Evolutionary conservation across 2,888 invertebrate genomes (phyloP).

Genomic region (Endomychus coccineus): DNA sequence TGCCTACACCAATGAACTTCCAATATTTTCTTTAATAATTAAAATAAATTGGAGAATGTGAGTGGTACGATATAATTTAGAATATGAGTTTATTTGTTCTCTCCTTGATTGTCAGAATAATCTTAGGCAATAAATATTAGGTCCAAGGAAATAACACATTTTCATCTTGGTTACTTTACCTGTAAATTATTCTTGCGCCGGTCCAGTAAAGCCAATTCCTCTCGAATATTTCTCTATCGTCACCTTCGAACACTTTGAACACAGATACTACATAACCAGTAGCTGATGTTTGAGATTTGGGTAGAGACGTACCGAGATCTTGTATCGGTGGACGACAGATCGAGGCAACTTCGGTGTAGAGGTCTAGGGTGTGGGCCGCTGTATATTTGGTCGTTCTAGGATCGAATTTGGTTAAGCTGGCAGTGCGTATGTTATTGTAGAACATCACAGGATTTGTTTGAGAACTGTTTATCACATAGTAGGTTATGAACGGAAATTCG

Average conservation of each 20-base stretch:
- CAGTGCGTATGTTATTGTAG: slow-evolving; percentile 76
- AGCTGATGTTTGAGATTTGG: slow-evolving; percentile 69
- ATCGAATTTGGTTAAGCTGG: slow-evolving; percentile 79
- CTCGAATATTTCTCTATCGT: slow-evolving; percentile 87
- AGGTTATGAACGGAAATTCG: slow-evolving; percentile 86
- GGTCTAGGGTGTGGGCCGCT: slow-evolving; percentile 78
- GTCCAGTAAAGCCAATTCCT: slow-evolving; percentile 95
- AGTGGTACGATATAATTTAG: too few relatives aligned
- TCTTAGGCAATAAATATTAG: too few relatives aligned
- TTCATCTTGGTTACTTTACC: slow-evolving; percentile 11
- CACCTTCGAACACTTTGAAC: slow-evolving; percentile 91
- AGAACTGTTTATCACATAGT: slow-evolving; percentile 82
- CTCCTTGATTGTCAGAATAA: too few relatives aligned
- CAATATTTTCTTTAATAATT: too few relatives aligned
- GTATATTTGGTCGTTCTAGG: slow-evolving; percentile 74
- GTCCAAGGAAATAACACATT: too few relatives aligned
- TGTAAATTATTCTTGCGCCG: slow-evolving; percentile 87
- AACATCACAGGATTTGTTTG: slow-evolving; percentile 80
- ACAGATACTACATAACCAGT: slow-evolving; percentile 90
- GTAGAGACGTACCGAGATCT: slow-evolving; percentile 66
- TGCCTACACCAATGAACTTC: too few relatives aligned
- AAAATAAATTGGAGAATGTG: too few relatives aligned
- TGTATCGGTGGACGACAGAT: slow-evolving; percentile 82
- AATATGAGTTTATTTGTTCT: too few relatives aligned
- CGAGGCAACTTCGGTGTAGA: slow-evolving; percentile 86